Percentiles rank a stretch among this genome's conserved stretches.
Conservation (phyloP, 2,797 vertebrate genomes). For the Mycteria americana region DNA sequence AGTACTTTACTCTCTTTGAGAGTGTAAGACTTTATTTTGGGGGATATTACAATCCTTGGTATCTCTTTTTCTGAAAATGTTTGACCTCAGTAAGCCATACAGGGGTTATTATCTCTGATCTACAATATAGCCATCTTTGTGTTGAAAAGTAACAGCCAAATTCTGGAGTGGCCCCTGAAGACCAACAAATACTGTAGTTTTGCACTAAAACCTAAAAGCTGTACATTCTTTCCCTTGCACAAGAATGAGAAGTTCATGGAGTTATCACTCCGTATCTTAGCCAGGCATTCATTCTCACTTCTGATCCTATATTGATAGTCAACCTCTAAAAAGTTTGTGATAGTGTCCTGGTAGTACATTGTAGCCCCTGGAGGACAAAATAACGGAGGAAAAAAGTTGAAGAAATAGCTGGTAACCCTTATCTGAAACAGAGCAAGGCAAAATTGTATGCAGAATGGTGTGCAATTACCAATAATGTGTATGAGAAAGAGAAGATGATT, state of each 20-base stretch:
- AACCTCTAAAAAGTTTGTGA: neutral
- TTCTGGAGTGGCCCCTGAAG: neutral
- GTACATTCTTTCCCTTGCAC: neutral
- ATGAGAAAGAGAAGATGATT: neutral
- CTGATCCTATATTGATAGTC: neutral
- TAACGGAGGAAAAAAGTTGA: neutral
- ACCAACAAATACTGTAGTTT: neutral
- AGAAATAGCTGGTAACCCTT: neutral
- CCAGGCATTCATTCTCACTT: neutral
- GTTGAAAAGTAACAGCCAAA: neutral
- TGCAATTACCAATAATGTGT: neutral
- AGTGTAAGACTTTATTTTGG: neutral
- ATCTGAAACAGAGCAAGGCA: neutral
- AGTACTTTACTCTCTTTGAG: neutral
- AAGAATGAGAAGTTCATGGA: neutral
- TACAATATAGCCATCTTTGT: neutral
- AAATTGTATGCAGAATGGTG: neutral
- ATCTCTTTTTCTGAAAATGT: neutral
- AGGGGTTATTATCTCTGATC: neutral
- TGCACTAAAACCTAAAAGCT: neutral
- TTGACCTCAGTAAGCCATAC: neutral
- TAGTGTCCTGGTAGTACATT: too few species aligned
- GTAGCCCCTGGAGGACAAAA: neutral
- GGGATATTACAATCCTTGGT: neutral
- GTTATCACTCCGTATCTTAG: neutral